phyloP scores from a whole-genome alignment of 2,113 vertebrate species.

The Tachycineta bicolor region DNA sequence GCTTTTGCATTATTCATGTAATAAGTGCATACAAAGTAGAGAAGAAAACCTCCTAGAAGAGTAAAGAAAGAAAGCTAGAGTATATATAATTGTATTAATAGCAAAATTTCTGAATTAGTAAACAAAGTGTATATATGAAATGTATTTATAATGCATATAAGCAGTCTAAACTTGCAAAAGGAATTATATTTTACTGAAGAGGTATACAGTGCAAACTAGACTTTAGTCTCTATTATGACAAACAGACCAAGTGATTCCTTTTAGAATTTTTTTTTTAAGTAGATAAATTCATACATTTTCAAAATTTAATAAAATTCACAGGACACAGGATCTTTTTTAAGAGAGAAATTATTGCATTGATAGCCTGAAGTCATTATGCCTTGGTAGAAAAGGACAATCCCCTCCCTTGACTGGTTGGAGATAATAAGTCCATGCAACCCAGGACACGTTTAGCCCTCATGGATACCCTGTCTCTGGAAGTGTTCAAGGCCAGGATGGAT shows the following conservation, averaged over 20 bases:
- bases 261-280: neutral
- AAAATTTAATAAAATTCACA: neutral
- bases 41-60: neutral
- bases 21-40: neutral
- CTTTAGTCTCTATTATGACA: neutral
- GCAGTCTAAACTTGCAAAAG: neutral
- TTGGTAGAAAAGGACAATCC: neutral
- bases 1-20: neutral
- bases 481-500: neutral
- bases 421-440: too few species aligned
- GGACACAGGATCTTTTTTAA: neutral
- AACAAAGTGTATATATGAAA: neutral
- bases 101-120: neutral
- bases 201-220: neutral
- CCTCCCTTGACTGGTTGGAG: rapidly evolving
- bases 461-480: neutral
- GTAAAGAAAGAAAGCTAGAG: neutral
- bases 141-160: neutral
- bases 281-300: neutral
- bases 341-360: neutral
- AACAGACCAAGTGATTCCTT: neutral
- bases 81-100: neutral
- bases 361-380: neutral
- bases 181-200: neutral
- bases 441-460: rapidly evolving